These are phyloP conservation scores for Amitus sp. DNA, from an alignment of 2,888 invertebrate species.

Conservation along the genomic window DNA sequence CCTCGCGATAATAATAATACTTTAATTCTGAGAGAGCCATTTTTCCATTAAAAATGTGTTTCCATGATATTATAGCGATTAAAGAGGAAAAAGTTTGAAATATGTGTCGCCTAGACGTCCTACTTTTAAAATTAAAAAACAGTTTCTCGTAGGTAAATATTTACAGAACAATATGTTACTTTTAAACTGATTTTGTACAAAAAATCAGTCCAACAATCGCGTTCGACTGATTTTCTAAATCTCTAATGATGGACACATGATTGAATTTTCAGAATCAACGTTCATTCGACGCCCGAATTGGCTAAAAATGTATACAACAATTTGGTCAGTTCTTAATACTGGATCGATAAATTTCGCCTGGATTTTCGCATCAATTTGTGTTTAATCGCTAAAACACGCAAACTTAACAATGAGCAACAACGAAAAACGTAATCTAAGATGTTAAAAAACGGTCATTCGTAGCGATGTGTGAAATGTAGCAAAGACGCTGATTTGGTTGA, in stretches of 20 bases:
- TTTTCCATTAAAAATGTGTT: conserved; percentile 21
- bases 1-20: conserved; percentile 35
- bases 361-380: background rate
- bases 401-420: conserved; percentile 13
- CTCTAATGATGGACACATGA: background rate
- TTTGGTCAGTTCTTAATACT: background rate
- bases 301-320: background rate
- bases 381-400: conserved; percentile 16
- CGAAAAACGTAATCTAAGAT: conserved; percentile 13
- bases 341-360: background rate
- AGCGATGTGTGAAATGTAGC: conserved; percentile 26
- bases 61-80: conserved; percentile 11
- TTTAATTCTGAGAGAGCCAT: conserved; percentile 41
- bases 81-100: background rate
- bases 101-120: background rate
- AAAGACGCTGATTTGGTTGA: conserved; percentile 30
- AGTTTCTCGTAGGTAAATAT: background rate
- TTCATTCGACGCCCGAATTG: too few species aligned
- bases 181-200: background rate
- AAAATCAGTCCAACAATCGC: too few species aligned
- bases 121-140: background rate
- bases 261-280: background rate
- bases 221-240: background rate
- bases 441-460: conserved; percentile 25
- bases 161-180: background rate